Evolutionary conservation across 2,888 invertebrate species (phyloP).

Genomic region (Lasioglossum oenotherae): DNA sequence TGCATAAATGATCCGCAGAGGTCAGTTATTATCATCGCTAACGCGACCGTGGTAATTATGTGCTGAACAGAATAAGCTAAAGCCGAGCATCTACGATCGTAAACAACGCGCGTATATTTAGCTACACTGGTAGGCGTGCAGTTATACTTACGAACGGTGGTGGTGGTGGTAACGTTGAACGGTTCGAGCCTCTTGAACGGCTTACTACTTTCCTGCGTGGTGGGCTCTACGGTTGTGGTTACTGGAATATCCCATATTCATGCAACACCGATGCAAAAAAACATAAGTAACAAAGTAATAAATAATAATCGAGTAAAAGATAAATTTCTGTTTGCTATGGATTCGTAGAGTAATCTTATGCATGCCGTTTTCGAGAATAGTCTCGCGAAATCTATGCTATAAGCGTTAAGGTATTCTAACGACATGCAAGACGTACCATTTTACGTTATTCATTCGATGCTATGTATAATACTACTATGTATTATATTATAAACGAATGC

Average conservation of each 20-base stretch:
- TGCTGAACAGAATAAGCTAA: conserved; percentile 16
- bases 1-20: not conserved
- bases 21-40: not conserved
- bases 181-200: conserved; percentile 80
- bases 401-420: conserved; percentile 45
- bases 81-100: conserved; percentile 13
- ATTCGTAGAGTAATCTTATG: not conserved
- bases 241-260: conserved; percentile 81
- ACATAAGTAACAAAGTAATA: conserved; percentile 69
- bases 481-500: conserved; percentile 25
- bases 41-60: not conserved
- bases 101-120: not conserved
- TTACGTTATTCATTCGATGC: conserved; percentile 41
- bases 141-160: conserved; percentile 78
- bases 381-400: not conserved
- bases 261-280: conserved; percentile 82
- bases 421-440: conserved; percentile 52
- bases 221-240: conserved; percentile 80
- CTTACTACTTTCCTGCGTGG: conserved; percentile 76
- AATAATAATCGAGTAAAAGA: not conserved
- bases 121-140: conserved; percentile 47
- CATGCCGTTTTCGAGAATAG: conserved; percentile 27
- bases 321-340: not conserved
- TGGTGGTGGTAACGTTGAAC: conserved; percentile 63
- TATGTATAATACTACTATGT: not conserved